phyloP scores from a whole-genome alignment of 1,140 invertebrate species.

The Cydia strobilella region DNA sequence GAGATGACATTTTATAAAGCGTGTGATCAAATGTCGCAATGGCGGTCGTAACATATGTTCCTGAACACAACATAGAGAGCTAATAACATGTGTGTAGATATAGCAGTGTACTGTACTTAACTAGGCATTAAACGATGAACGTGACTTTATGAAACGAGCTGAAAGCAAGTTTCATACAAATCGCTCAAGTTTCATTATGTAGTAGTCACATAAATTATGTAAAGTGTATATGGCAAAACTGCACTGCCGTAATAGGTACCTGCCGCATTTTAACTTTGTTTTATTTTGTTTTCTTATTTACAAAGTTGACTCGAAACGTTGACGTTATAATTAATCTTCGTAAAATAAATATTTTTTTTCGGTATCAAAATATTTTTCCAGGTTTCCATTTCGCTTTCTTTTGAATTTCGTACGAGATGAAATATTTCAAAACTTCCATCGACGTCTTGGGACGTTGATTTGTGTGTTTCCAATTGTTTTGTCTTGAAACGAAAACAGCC shows the following conservation, averaged over 20 bases:
- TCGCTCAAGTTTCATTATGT: no score
- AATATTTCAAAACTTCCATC: conserved; percentile 24
- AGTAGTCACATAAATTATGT: no score
- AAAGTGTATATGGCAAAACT: background rate
- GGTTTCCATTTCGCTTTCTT: background rate
- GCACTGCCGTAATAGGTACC: background rate
- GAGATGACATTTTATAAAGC: no score
- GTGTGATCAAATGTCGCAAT: no score
- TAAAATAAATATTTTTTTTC: conserved; percentile 2
- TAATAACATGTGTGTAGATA: no score
- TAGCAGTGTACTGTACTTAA: no score
- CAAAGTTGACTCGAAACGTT: background rate
- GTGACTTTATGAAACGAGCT: no score
- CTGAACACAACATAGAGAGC: no score
- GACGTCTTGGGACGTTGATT: conserved; percentile 19
- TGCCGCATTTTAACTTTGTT: background rate
- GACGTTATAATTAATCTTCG: background rate
- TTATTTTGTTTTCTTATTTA: background rate
- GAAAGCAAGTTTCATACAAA: no score
- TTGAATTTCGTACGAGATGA: conserved; percentile 5
- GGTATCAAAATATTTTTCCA: background rate
- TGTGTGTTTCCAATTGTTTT: conserved; percentile 29
- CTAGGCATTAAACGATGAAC: no score
- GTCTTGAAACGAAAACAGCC: conserved; percentile 8
- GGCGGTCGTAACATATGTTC: no score